Evolutionary conservation across 1,140 invertebrate species (phyloP), one percentile per base, ranked within the genome.

Genomic region (Oedothorax gibbosus): DNA sequence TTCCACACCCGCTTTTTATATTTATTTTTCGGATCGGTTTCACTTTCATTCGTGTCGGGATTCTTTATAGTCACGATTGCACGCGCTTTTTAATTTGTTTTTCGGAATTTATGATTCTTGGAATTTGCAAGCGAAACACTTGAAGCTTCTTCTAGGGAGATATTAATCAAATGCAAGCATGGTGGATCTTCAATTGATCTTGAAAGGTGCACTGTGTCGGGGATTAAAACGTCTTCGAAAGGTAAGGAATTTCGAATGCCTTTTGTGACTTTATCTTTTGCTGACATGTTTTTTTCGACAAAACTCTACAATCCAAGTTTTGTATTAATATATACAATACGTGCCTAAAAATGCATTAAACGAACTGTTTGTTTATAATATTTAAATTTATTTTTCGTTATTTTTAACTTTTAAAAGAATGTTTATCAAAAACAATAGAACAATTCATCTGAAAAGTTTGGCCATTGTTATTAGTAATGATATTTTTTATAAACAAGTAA

Each of bases 21-120:
- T 77, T 76, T 60, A n/a, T 77, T 77, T 77, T 77, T 20, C 60
- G 65, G 75, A 77, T 77, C 75, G 75, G 62, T 77, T 77, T 77
- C 75, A 77, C 75, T 77, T 77, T 77, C 75, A 64, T n/a, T 65
- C 60, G 60, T 64, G 60, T 8, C 60, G 54, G 10, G 21, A 12
- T 57, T 50, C 57, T 49, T 18, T 50, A 57, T 15, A 77, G 12
- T 77, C 60, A 20, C 75, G 75, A 57, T 53, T 49, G 75, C 75
- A 65, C 75, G 60, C 57, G 35, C 35, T 35, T 21, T 57, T 50
- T 21, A 20, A 57, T 50, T 60, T 62, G 51, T 50, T 64, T 71
- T 76, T 51, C 6, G n/a, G 18, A 65, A 77, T 77, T 77, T 77
- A 77, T 51, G 75, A 77, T 12, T 12, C 51, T 56, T 14, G 57